phyloP scores from a whole-genome alignment of 2,797 vertebrate genomes.

The Liasis olivaceus region DNA sequence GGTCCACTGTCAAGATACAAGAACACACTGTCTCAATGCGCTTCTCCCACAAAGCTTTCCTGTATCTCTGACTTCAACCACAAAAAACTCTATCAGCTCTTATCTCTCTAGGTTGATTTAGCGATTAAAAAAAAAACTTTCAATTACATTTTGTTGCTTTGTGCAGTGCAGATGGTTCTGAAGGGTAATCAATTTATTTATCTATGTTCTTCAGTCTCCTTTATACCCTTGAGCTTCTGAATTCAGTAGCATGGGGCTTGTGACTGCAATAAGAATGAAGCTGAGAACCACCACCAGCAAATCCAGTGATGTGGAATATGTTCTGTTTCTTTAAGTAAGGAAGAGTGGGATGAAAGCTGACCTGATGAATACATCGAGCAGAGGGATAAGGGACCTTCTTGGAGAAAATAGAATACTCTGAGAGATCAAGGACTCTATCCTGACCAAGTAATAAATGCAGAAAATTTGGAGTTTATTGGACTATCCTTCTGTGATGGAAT shows the following conservation, averaged over 20 bases:
- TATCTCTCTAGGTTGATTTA: slow-evolving; percentile 13
- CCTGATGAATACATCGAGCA: background rate
- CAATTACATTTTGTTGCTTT: slow-evolving; percentile 12
- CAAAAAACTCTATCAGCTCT: background rate
- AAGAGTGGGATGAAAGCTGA: background rate
- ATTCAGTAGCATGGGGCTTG: background rate
- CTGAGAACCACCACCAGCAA: background rate
- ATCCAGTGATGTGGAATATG: background rate
- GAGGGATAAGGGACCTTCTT: background rate
- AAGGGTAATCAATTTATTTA: slow-evolving; percentile 8
- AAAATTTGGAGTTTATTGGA: background rate
- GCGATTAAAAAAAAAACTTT: background rate
- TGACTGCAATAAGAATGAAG: slow-evolving; percentile 11
- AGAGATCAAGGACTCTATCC: background rate
- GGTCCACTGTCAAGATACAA: background rate
- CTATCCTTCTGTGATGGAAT: too few relatives aligned
- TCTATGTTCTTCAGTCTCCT: background rate
- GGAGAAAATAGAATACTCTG: background rate
- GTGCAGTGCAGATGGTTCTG: background rate
- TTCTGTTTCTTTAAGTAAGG: background rate
- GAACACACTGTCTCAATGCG: background rate
- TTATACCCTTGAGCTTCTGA: background rate
- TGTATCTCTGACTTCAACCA: background rate
- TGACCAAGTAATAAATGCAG: background rate
- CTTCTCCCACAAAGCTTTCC: background rate